Evolutionary conservation across 2,113 vertebrate genomes (phyloP), one percentile per base, ranked within the genome.

Genomic region (Proteles cristata): DNA sequence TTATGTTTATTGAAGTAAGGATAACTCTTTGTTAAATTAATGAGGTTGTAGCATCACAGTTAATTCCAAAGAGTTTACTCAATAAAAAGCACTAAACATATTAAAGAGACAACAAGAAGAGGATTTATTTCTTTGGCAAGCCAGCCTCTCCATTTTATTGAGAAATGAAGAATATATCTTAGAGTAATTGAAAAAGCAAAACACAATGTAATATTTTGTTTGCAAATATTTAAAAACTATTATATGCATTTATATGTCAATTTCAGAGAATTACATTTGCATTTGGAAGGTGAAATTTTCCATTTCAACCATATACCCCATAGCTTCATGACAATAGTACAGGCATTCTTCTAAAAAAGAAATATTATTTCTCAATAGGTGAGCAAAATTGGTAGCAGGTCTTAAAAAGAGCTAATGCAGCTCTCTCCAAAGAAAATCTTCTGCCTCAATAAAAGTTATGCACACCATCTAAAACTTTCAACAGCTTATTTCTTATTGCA

Each of bases 1-100:
- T 98, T 97, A 80, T 71, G 26, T 81, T 91, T 97, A 94, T 76
- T 97, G 83, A 95, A 92, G 26, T 96, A 95, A 23, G 61, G 68
- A 68, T 90, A 92, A 45, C 65, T 97, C 73, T 94, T 76, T 95
- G 81, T 95, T 97, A 94, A 85, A 95, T 82, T 90, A 81, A 86
- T 88, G n/a, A 89, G 17, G 73, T 55, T 96, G n/a, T 26, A 97
- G 15, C 79, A 97, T 96, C 66, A 73, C 39, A 88, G 48, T 95
- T 97, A 98, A 96, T 96, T 98, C 45, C 92, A 2, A 95, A 96
- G 31, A 88, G 58, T 95, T 93, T 6, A 71, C 26, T 98, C 91
- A 66, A 79, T 90, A 91, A 21, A 68, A 95, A 95, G 63, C 11
- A 89, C 0, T 53, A 73, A 93, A 92, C 9, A 31, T 15, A 15